Percentiles rank a stretch among this genome's conserved stretches.
Conservation (phyloP, 2,797 vertebrate genomes). For the Agapornis canus region DNA sequence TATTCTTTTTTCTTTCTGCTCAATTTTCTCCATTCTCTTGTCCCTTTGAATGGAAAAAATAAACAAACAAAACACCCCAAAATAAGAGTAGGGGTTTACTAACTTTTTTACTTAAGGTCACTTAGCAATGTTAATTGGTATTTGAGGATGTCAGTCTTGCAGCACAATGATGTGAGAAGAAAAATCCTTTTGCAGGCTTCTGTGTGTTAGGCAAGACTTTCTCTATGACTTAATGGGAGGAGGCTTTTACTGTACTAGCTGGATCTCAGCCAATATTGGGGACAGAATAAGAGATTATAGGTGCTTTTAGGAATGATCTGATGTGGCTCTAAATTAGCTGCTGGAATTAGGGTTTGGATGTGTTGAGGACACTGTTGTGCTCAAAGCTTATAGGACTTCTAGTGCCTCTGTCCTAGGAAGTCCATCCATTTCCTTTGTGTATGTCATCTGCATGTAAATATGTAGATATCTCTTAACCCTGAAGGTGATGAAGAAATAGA, state of each 20-base stretch:
- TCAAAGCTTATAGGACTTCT: neutral
- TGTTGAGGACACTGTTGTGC: fast-evolving
- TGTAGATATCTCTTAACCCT: neutral
- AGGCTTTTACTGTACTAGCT: neutral
- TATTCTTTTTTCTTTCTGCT: neutral
- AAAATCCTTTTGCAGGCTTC: neutral
- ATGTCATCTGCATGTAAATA: neutral
- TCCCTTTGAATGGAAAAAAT: neutral
- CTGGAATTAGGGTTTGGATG: neutral
- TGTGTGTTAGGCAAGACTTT: neutral
- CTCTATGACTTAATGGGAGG: neutral
- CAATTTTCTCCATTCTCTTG: neutral
- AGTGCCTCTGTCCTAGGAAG: neutral
- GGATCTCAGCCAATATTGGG: neutral
- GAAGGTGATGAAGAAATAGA: neutral
- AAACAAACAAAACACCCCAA: neutral
- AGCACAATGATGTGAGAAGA: neutral
- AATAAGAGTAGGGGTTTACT: neutral
- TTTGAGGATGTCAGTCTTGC: neutral
- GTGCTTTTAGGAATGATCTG: neutral
- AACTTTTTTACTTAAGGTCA: neutral
- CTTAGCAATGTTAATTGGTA: neutral
- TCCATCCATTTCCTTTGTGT: neutral
- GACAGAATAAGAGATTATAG: neutral
- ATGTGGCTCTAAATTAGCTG: neutral